A percentile compares a stretch with the other conserved stretches of the same genome.
Evolutionary conservation across 2,888 invertebrate genomes (phyloP).

Genomic region (Thecocarcelia acutangulata): DNA sequence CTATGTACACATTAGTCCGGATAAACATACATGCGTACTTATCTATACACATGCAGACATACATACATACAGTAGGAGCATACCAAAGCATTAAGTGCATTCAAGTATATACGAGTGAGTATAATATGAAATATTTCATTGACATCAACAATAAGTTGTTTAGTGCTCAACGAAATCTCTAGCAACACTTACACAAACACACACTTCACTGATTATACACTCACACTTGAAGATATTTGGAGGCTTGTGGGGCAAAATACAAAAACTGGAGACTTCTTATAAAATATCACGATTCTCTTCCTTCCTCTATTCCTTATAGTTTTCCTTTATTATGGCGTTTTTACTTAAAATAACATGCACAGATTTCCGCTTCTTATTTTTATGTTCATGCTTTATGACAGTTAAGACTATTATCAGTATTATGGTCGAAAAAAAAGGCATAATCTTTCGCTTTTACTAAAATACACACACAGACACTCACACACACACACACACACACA

Average conservation of each 20-base stretch:
- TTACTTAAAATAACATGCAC: constrained; percentile 40
- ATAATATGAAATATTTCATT: constrained; percentile 30
- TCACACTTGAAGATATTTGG: too few relatives aligned
- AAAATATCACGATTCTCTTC: constrained; percentile 36
- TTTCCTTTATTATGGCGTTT: constrained; percentile 29
- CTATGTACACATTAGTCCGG: too few relatives aligned
- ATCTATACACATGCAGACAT: neutral
- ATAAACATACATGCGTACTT: neutral
- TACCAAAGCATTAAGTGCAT: neutral
- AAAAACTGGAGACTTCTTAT: constrained; percentile 51
- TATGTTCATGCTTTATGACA: constrained; percentile 32
- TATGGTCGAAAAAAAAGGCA: constrained; percentile 11
- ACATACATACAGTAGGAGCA: too few relatives aligned
- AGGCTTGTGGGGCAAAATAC: too few relatives aligned
- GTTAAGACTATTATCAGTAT: constrained; percentile 32
- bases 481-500: too few relatives aligned
- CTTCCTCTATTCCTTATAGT: constrained; percentile 31
- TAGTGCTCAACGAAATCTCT: constrained; percentile 33
- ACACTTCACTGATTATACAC: neutral
- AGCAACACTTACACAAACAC: neutral
- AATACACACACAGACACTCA: too few relatives aligned
- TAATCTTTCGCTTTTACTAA: too few relatives aligned
- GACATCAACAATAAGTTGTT: constrained; percentile 52
- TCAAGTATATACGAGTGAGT: neutral
- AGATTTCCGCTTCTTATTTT: constrained; percentile 42